Evolutionary conservation across 2,888 invertebrate species (phyloP), one percentile per base, ranked within the genome.

Genomic region (Lycophotia porphyrea): DNA sequence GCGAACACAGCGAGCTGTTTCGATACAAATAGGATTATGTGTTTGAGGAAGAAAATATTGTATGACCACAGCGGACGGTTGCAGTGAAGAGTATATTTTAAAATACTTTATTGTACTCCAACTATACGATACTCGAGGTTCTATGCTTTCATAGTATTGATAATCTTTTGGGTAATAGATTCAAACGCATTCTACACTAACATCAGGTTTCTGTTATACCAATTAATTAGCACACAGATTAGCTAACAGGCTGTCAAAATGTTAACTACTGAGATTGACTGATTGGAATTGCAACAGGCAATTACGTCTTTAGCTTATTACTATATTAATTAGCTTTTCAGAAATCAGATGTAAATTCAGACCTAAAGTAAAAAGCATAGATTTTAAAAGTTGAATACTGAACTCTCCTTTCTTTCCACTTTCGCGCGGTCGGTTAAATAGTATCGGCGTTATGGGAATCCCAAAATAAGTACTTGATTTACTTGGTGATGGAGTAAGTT

Each of bases 1-100:
- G 64, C 55, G 47, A 58, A 55, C 18, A 58, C 27, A 39, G 18
- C 36, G 18, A 42, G 55, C 64, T 74, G 47, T 34, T 78, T 34
- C 27, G 81, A 7, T 55, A 58, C 47, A 80, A 74, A 64, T 81
- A 64, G 34, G 47, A 74, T 81, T 80, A 58, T 39, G 24, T 80
- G 47, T 64, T 47, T 34, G 39, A 74, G 47, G 47, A 74, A 64
- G 47, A 80, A 80, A 80, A 80, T 80, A 64, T 47, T 64, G 47
- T 47, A 47, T 73, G 80, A 73, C 39, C 52, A 34, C 34, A 34
- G 27, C 21, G 47, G 52, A 58, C 24, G 42, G 15, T 47, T 36
- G 60, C 18, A 61, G 18, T 24, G 44, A 44, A 49, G 36, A 42
- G 39, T 64, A 24, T 52, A 44, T 72, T 72, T 47, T 55, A 47